phyloP scores from a whole-genome alignment of 1,140 invertebrate species.

The Eumaeus atala region DNA sequence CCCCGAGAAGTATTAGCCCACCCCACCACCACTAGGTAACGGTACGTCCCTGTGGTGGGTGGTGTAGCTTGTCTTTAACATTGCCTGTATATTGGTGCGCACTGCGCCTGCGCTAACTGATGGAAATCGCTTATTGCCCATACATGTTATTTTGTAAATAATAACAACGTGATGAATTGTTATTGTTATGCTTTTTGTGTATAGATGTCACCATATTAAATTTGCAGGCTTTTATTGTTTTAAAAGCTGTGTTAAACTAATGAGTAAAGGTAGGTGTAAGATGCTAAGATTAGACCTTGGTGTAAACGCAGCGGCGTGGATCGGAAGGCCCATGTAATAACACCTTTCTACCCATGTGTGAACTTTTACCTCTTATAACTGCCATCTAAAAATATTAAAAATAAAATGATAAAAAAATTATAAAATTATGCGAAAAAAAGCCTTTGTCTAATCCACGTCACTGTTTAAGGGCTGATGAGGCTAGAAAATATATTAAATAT shows the following conservation, averaged over 20 bases:
- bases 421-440: too few species aligned
- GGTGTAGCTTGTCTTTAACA: too few species aligned
- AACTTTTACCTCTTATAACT: too few species aligned
- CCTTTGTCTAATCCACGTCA: neutral
- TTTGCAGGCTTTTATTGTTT: constrained; percentile 47
- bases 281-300: constrained; percentile 7
- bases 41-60: too few species aligned
- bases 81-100: too few species aligned
- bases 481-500: constrained; percentile 25
- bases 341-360: neutral
- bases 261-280: constrained; percentile 35
- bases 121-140: too few species aligned
- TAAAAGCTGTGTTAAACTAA: constrained; percentile 44
- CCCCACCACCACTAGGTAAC: too few species aligned
- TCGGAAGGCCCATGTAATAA: constrained; percentile 5
- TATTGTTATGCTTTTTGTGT: constrained; percentile 47
- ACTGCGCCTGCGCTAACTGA: too few species aligned
- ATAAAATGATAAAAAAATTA: too few species aligned
- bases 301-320: constrained; percentile 6
- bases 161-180: neutral
- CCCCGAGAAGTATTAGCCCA: too few species aligned
- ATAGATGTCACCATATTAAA: constrained; percentile 48
- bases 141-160: neutral
- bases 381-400: too few species aligned
- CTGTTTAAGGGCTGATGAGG: constrained; percentile 31